Evolutionary conservation across 2,888 invertebrate species (phyloP).

Genomic region (Julus scandinavius): DNA sequence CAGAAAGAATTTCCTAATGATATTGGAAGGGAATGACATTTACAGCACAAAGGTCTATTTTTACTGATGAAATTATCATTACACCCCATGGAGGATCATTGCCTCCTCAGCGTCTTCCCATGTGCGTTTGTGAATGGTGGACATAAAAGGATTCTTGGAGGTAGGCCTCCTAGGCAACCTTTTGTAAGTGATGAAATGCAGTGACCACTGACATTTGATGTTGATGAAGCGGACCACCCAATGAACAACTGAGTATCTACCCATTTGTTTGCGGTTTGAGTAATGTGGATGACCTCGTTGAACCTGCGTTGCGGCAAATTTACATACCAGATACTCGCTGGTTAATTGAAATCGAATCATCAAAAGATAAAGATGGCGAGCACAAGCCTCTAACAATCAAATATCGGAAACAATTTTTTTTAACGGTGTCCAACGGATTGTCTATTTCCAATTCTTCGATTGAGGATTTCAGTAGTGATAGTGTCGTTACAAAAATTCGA

Average conservation of each 20-base stretch:
- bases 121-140: background rate
- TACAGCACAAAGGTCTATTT: background rate
- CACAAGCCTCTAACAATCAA: background rate
- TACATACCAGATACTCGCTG: no score
- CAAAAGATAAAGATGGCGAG: background rate
- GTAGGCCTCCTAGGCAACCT: background rate
- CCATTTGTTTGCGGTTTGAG: background rate
- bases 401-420: no score
- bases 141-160: background rate
- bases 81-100: background rate
- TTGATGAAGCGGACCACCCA: constrained; percentile 42
- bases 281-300: background rate
- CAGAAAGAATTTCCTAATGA: background rate
- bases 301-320: background rate
- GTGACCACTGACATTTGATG: constrained; percentile 37
- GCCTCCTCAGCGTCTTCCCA: background rate
- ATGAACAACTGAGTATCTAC: background rate
- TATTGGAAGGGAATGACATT: background rate
- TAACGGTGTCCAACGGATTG: no score
- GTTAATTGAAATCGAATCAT: background rate
- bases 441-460: no score
- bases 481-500: no score
- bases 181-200: background rate
- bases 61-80: background rate
- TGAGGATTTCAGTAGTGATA: no score